A percentile compares a stretch with the other conserved stretches of the same genome.
Evolutionary conservation across 2,888 invertebrate genomes (phyloP).

Genomic region (Agrilus biguttatus): DNA sequence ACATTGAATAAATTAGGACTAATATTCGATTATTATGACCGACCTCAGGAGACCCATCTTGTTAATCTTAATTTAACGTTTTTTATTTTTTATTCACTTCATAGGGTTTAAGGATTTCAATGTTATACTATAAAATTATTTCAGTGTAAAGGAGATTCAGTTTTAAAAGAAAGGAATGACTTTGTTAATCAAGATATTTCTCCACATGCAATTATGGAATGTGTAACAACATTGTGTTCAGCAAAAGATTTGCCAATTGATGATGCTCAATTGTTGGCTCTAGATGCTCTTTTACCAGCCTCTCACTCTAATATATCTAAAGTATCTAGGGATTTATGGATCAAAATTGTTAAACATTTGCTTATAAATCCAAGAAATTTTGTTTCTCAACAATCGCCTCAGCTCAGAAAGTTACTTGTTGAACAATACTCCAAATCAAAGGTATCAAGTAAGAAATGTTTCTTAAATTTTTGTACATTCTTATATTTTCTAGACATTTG

Average conservation of each 20-base stretch:
- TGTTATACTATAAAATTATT: too few relatives aligned
- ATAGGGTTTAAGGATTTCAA: too few relatives aligned
- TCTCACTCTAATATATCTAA: conserved; percentile 59
- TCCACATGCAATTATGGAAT: conserved; percentile 28
- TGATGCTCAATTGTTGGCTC: conserved; percentile 45
- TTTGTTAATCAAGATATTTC: conserved; percentile 37
- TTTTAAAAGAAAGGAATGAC: conserved; percentile 32
- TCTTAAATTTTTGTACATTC: conserved; percentile 6
- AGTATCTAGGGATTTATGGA: conserved; percentile 52
- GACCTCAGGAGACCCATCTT: too few relatives aligned
- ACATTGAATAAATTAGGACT: too few relatives aligned
- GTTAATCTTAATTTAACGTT: too few relatives aligned
- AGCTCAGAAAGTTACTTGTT: conserved; percentile 47
- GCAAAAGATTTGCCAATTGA: conserved; percentile 22
- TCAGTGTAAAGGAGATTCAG: too few relatives aligned
- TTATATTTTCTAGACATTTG: conserved; percentile 33
- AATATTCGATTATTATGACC: too few relatives aligned
- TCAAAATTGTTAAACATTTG: conserved; percentile 43
- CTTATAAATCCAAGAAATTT: conserved; percentile 44
- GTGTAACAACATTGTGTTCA: conserved; percentile 30
- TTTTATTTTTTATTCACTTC: too few relatives aligned
- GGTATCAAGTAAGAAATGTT: conserved; percentile 11
- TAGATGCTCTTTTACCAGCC: conserved; percentile 53
- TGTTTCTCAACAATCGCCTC: conserved; percentile 39
- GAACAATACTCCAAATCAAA: conserved; percentile 30